These are phyloP conservation scores for Amblyjoppa proteus DNA, from an alignment of 2,888 invertebrate genomes.

Conservation along the genomic window DNA sequence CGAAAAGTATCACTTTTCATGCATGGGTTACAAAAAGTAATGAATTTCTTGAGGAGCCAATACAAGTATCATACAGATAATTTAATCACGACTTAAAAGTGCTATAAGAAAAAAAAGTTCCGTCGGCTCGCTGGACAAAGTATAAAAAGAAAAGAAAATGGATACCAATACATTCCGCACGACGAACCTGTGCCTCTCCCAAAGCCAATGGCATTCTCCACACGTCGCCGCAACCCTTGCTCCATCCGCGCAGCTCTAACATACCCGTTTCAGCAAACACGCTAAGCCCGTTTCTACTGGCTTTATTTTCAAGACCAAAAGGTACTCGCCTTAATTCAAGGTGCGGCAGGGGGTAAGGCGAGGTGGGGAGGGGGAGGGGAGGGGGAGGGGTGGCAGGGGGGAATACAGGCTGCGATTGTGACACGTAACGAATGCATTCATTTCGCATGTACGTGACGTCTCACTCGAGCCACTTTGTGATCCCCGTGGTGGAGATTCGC, in stretches of 20 bases:
- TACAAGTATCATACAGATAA: too few species aligned
- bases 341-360: constrained; percentile 28
- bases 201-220: constrained; percentile 7
- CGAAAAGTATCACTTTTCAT: too few species aligned
- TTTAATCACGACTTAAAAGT: not conserved
- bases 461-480: constrained; percentile 74
- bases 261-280: constrained; percentile 26
- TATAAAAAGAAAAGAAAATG: not conserved
- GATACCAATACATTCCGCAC: not conserved
- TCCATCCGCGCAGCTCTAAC: not conserved
- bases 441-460: constrained; percentile 79
- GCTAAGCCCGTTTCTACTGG: constrained; percentile 4
- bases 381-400: not conserved
- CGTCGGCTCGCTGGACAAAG: not conserved
- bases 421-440: constrained; percentile 81
- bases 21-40: too few species aligned
- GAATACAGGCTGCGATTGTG: constrained; percentile 69
- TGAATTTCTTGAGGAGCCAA: too few species aligned
- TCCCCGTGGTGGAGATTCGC: constrained; percentile 41
- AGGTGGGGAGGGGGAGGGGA: not conserved
- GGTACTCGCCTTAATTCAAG: constrained; percentile 51
- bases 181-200: not conserved
- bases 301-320: constrained; percentile 48
- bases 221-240: not conserved
- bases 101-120: not conserved